A percentile compares a stretch with the other conserved stretches of the same genome.
Evolutionary conservation across 23 tunicate species (phyloP).

Genomic region (Trididemnum miniatum): DNA sequence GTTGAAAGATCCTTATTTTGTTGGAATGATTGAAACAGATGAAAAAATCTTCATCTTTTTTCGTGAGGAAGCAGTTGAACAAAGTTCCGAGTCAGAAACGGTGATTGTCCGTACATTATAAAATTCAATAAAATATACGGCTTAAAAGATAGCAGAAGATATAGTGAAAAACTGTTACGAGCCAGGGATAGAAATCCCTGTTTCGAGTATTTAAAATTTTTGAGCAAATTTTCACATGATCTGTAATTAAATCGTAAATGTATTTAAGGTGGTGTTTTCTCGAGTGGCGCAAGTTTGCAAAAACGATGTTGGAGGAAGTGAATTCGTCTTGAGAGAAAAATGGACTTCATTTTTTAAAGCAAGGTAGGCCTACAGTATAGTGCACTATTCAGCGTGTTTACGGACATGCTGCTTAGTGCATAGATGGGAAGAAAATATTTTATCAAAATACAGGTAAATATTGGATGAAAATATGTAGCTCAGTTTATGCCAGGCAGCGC

Average conservation of each 20-base stretch:
- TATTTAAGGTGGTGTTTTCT: constrained; percentile 39
- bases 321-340: constrained; percentile 2
- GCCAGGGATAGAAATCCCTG: too few species aligned
- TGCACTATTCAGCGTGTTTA: too few species aligned
- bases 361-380: constrained; percentile 33
- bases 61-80: constrained; percentile 56
- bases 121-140: too few species aligned
- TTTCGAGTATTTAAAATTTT: neutral
- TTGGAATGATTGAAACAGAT: constrained; percentile 57
- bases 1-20: constrained; percentile 53
- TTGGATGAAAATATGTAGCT: too few species aligned
- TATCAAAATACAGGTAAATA: too few species aligned
- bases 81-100: constrained; percentile 22
- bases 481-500: too few species aligned
- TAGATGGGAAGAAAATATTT: too few species aligned
- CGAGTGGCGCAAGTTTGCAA: constrained; percentile 89
- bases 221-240: neutral
- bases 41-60: constrained; percentile 81
- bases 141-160: too few species aligned
- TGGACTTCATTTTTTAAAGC: constrained; percentile 91
- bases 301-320: constrained; percentile 58
- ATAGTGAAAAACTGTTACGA: too few species aligned
- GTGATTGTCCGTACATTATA: too few species aligned
- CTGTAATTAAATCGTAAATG: neutral
- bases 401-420: too few species aligned